Evolutionary conservation across 1,140 invertebrate genomes (phyloP), one percentile per base, ranked within the genome.

Genomic region (Scaptodrosophila lebanonensis): DNA sequence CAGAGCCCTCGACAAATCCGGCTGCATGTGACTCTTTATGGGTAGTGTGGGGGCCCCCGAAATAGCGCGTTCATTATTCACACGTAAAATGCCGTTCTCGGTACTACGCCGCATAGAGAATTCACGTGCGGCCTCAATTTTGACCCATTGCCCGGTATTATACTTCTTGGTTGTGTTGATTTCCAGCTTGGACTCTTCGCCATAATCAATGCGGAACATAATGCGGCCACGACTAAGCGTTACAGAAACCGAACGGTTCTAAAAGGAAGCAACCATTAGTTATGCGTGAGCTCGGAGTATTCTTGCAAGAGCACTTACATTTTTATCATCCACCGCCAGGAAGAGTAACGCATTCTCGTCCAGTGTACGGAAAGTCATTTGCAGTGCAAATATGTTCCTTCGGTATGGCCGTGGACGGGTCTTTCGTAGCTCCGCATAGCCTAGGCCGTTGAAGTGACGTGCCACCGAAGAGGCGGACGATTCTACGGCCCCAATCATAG

Each of bases 341-440:
- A 98, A 96, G 0, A 98, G 88, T 3, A 97, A 85, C 1, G 95
- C 94, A 87, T 97, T 92, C 83, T 96, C 93, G 87, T 97, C 96
- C 65, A 93, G 93, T 0, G 95, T 97, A 54, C 91, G 91, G 85
- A 98, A 96, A 57, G 91, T 92, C 35, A 98, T 90, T 9, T 92
- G 91, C 1, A 98, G 89, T 29, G 91, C 92, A 84, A 95, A 95
- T 8, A 91, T 89, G 66, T 92, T 91, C 72, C 91, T 91, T 65
- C 92, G 91, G 71, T 94, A 92, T 1, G 90, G 90, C 49, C 89
- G 89, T 9, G 89, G 90, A 8, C 89, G 89, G 18, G 89, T 90
- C 66, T 91, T 88, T 42, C 88, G 89, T 48, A 93, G 88, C 29
- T 93, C 90, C 1, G 93, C 91, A 84, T 96, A 97, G 0, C 95